A percentile compares a stretch with the other conserved stretches of the same genome.
These are phyloP conservation scores for Parochlus steinenii DNA, from an alignment of 2,888 invertebrate genomes.

Conservation along the genomic window DNA sequence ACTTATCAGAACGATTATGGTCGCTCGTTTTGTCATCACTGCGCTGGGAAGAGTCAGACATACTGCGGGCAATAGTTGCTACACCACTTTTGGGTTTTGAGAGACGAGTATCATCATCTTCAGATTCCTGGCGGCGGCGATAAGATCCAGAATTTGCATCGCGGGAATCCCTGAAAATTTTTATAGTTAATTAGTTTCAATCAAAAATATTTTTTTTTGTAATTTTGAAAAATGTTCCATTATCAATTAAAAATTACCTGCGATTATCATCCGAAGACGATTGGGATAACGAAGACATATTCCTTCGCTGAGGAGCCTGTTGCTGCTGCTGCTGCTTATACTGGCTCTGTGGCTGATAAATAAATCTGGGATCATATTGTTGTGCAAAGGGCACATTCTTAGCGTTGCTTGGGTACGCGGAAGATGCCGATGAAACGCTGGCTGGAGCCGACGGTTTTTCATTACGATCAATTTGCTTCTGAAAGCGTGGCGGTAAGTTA, in stretches of 20 bases:
- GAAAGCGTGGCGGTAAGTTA: conserved; percentile 73
- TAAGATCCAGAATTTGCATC: no score
- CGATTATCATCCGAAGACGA: conserved; percentile 12
- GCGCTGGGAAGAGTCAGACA: conserved; percentile 30
- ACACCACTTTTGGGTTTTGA: conserved; percentile 13
- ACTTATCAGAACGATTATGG: conserved; percentile 15
- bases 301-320: conserved; percentile 14
- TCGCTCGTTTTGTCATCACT: conserved; percentile 14
- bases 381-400: conserved; percentile 19
- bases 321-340: conserved; percentile 15
- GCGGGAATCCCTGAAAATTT: no score
- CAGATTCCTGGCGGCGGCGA: conserved; percentile 16
- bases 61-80: conserved; percentile 26
- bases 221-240: not conserved
- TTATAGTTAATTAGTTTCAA: no score
- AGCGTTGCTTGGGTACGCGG: conserved; percentile 13
- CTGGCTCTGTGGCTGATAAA: conserved; percentile 16
- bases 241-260: not conserved
- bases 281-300: conserved; percentile 13
- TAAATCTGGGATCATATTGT: conserved; percentile 22
- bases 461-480: conserved; percentile 36
- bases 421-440: no score
- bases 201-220: not conserved
- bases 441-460: conserved; percentile 2
- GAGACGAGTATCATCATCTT: conserved; percentile 17